Percentiles rank a stretch among this genome's conserved stretches.
Conservation (phyloP, 2,113 vertebrate species). For the Nymphicus hollandicus region DNA sequence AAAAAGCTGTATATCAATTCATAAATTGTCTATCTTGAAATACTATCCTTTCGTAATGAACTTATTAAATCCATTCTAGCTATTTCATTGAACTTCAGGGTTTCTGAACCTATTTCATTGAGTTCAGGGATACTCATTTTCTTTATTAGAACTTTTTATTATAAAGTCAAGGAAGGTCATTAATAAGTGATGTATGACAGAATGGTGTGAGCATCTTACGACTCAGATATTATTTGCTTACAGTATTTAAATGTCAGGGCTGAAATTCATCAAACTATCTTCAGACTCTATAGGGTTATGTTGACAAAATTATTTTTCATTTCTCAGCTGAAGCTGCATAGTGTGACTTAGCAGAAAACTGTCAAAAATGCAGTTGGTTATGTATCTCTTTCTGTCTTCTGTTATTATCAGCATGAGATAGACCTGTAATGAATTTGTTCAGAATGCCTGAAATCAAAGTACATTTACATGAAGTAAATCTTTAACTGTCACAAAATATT, state of each 20-base stretch:
- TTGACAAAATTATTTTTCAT: not conserved
- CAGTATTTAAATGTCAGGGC: conserved; percentile 18
- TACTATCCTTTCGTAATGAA: not conserved
- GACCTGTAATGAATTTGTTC: not conserved
- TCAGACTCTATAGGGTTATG: not conserved
- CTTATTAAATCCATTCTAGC: not conserved
- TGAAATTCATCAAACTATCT: conserved; percentile 32
- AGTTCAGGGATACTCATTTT: not conserved
- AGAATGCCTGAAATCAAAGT: not conserved
- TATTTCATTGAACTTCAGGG: not conserved
- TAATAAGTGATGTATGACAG: not conserved
- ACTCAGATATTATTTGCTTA: not conserved
- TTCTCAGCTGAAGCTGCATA: not conserved
- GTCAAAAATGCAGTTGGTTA: not conserved
- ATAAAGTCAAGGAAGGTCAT: not conserved
- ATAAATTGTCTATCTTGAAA: not conserved
- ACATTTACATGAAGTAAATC: not conserved
- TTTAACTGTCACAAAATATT: conserved; percentile 9
- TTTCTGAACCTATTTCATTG: too few species aligned
- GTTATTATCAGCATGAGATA: conserved; percentile 5
- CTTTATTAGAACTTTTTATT: not conserved
- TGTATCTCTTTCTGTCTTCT: not conserved
- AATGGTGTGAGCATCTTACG: not conserved
- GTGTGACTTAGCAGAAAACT: not conserved
- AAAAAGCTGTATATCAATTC: not conserved